Evolutionary conservation across 2,888 invertebrate genomes (phyloP).

Genomic region (Keiferia lycopersicella): DNA sequence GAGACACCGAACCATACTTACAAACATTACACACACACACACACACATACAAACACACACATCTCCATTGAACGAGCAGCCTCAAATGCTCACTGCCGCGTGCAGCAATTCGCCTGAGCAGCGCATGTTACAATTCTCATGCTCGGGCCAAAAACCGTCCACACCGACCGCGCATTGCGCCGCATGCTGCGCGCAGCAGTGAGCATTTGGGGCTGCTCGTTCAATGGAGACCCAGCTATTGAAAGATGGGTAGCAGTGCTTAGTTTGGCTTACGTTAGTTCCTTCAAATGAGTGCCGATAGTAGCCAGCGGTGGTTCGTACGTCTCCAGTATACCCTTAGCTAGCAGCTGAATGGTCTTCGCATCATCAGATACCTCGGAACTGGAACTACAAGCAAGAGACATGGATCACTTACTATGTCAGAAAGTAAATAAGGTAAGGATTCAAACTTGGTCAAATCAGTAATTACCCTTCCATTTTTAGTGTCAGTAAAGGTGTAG

Average conservation of each 20-base stretch:
- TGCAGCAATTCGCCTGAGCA: too few relatives aligned
- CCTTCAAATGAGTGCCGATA: slow-evolving; percentile 71
- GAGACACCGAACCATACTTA: too few relatives aligned
- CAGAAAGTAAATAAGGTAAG: neutral
- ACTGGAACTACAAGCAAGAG: slow-evolving; percentile 10
- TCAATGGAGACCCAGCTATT: too few relatives aligned
- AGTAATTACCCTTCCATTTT: slow-evolving; percentile 12
- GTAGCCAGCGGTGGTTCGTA: slow-evolving; percentile 73
- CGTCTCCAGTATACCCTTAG: slow-evolving; percentile 69
- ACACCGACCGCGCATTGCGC: too few relatives aligned
- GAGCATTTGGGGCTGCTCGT: too few relatives aligned
- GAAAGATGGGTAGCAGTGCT: neutral
- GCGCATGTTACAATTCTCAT: too few relatives aligned
- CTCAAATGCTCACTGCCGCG: too few relatives aligned
- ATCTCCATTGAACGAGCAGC: too few relatives aligned
- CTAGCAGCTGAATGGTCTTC: slow-evolving; percentile 60
- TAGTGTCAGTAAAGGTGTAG: neutral
- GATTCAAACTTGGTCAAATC: neutral
- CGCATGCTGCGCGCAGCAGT: too few relatives aligned
- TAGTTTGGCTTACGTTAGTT: slow-evolving; percentile 67
- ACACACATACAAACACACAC: too few relatives aligned
- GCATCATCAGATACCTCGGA: slow-evolving; percentile 49
- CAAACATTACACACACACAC: too few relatives aligned
- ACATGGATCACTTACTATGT: neutral
- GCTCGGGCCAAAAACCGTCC: too few relatives aligned